Evolutionary conservation across 2,113 vertebrate species (phyloP).

Genomic region (Kobus ellipsiprymnus): DNA sequence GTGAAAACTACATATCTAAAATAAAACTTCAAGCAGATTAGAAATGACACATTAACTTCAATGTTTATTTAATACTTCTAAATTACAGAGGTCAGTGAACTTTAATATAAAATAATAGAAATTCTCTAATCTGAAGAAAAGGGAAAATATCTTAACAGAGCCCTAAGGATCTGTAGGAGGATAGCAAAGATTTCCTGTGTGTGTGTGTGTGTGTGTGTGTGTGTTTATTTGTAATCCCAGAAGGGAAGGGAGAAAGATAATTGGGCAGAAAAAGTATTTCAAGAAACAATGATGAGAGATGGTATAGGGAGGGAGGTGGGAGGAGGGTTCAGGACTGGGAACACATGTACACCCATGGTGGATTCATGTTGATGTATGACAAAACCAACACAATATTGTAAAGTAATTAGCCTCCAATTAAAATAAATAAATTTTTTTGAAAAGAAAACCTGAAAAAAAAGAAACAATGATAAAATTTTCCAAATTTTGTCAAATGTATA

Average conservation of each 20-base stretch:
- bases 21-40: not conserved
- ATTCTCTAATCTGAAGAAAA: not conserved
- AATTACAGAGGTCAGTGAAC: not conserved
- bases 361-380: no score
- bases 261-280: not conserved
- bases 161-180: not conserved
- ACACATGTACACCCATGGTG: fast-evolving
- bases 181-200: not conserved
- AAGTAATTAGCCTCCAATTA: no score
- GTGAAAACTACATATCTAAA: not conserved
- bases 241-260: not conserved
- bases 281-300: not conserved
- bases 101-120: not conserved
- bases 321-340: no score
- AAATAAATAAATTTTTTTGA: no score
- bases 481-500: not conserved
- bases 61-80: not conserved
- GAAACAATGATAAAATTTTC: not conserved
- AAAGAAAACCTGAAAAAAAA: not conserved
- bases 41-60: not conserved
- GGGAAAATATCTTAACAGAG: not conserved
- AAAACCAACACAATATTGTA: no score
- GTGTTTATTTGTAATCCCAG: not conserved
- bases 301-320: no score
- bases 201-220: not conserved